Evolutionary conservation across 1,140 invertebrate species (phyloP).

Genomic region (Centruroides sculpturatus): DNA sequence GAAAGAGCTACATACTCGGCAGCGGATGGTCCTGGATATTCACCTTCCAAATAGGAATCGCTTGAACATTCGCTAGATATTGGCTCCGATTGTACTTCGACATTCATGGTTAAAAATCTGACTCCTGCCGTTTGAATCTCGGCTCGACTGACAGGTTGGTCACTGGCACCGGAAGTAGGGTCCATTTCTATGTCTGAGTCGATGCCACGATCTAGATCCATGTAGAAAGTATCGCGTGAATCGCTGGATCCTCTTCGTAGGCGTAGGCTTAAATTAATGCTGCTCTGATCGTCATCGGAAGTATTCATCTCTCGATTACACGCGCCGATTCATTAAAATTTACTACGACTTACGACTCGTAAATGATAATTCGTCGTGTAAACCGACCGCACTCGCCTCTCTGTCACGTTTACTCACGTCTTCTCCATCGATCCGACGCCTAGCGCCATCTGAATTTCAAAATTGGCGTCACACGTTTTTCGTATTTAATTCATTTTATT

Average conservation of each 20-base stretch:
- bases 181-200: constrained; percentile 76
- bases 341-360: background rate
- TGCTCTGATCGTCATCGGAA: constrained; percentile 25
- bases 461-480: too few species aligned
- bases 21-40: background rate
- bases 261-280: constrained; percentile 64
- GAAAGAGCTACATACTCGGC: background rate
- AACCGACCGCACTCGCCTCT: too few species aligned
- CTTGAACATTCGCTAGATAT: background rate
- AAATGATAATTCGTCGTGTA: too few species aligned
- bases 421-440: too few species aligned
- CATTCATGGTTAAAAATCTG: background rate
- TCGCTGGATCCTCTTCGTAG: constrained; percentile 64
- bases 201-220: constrained; percentile 70
- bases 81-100: background rate
- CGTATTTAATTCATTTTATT: too few species aligned
- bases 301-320: constrained; percentile 1
- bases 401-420: too few species aligned
- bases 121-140: background rate
- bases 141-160: background rate
- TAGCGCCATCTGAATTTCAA: too few species aligned
- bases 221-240: constrained; percentile 70
- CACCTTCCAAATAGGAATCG: background rate
- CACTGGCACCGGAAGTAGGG: constrained; percentile 30
- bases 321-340: background rate